Percentiles rank a stretch among this genome's conserved stretches.
These are phyloP conservation scores for Lobophora halterata DNA, from an alignment of 2,888 invertebrate genomes.

Conservation along the genomic window DNA sequence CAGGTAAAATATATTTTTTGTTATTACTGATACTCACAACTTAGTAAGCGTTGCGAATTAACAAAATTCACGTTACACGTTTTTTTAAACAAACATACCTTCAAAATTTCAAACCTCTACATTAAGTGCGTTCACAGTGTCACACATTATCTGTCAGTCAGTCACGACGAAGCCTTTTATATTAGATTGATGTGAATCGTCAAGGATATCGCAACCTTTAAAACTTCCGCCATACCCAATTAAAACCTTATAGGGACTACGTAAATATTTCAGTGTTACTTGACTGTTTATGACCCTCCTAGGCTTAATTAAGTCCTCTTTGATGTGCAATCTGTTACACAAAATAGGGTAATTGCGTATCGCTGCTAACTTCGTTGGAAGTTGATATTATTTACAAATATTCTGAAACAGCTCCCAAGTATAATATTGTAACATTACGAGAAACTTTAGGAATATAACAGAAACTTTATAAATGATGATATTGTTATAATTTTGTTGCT, in stretches of 20 bases:
- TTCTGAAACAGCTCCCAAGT: slow-evolving; percentile 1
- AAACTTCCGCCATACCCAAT: slow-evolving; percentile 52
- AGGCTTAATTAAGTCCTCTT: slow-evolving; percentile 73
- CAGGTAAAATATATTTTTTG: too few species aligned
- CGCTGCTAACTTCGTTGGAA: slow-evolving; percentile 37
- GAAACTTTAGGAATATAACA: background rate
- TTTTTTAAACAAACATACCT: too few species aligned
- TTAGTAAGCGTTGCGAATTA: too few species aligned
- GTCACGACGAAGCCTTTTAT: slow-evolving; percentile 6
- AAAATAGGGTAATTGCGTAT: slow-evolving; percentile 67
- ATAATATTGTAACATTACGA: background rate
- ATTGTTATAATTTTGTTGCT: slow-evolving; percentile 1
- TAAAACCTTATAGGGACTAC: slow-evolving; percentile 64
- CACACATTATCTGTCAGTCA: too few species aligned
- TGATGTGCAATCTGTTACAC: slow-evolving; percentile 77
- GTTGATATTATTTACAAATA: slow-evolving; percentile 20
- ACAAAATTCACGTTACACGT: too few species aligned
- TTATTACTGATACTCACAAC: too few species aligned
- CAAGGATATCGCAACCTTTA: slow-evolving; percentile 44
- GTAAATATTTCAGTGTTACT: slow-evolving; percentile 72
- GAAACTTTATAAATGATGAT: background rate
- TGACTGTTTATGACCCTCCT: slow-evolving; percentile 69
- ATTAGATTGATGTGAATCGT: slow-evolving; percentile 6
- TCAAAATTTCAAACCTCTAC: too few species aligned
- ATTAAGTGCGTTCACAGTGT: too few species aligned